phyloP scores from a whole-genome alignment of 2,113 vertebrate species.

The Rhinoptilus africanus region DNA sequence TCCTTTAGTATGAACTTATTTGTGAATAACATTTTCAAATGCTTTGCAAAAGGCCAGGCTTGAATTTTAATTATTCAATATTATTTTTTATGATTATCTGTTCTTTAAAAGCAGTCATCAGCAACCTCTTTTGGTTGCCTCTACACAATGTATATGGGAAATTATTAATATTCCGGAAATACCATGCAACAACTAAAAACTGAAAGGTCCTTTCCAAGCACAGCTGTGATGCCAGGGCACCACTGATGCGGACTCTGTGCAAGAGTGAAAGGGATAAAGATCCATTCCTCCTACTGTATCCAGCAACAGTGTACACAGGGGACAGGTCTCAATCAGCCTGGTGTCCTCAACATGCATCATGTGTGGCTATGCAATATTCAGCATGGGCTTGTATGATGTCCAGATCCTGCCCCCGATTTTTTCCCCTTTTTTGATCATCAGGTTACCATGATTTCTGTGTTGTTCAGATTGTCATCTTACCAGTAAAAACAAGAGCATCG shows the following conservation, averaged over 20 bases:
- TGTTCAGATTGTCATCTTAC: not conserved
- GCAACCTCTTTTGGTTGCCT: not conserved
- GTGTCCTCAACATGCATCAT: fast-evolving
- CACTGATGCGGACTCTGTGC: not conserved
- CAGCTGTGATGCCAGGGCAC: not conserved
- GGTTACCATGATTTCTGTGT: not conserved
- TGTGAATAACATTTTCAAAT: not conserved
- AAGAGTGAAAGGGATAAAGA: not conserved
- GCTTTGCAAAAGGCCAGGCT: not conserved
- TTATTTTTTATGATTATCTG: not conserved
- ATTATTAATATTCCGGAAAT: not conserved
- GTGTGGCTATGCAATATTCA: not conserved
- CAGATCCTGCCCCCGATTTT: not conserved
- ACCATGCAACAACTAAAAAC: not conserved
- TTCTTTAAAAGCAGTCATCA: not conserved
- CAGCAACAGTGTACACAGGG: fast-evolving
- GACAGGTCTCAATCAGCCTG: fast-evolving
- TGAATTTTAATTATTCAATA: not conserved
- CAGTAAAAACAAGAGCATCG: not conserved
- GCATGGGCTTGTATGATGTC: not conserved
- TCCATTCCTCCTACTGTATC: fast-evolving
- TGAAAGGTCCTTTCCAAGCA: not conserved
- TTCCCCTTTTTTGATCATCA: not conserved
- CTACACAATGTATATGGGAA: not conserved
- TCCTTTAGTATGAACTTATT: not conserved